Percentiles rank a stretch among this genome's conserved stretches.
These are phyloP conservation scores for Cyphomyrus discorhynchus DNA, from an alignment of 2,113 vertebrate genomes.

Conservation along the genomic window DNA sequence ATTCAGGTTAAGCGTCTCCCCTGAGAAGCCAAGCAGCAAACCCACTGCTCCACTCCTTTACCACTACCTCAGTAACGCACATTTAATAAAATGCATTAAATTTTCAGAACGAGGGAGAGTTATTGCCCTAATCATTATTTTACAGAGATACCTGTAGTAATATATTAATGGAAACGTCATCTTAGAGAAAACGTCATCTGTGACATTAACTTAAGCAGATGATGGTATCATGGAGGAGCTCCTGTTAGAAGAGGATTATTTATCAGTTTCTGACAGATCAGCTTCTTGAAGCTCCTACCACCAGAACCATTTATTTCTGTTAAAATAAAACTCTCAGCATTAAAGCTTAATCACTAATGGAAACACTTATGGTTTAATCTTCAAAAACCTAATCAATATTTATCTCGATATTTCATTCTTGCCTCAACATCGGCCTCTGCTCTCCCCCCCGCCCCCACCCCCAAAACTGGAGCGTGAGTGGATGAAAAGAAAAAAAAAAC, in stretches of 20 bases:
- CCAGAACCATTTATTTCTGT: conserved; percentile 4
- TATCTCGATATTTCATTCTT: conserved; percentile 2
- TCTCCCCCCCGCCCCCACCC: not conserved
- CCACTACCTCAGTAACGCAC: not conserved
- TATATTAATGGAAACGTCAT: not conserved
- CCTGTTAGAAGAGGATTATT: not conserved
- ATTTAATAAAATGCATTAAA: not conserved
- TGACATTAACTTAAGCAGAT: conserved; percentile 5
- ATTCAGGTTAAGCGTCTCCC: conserved; percentile 3
- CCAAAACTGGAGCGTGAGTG: not conserved
- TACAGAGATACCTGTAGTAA: not conserved
- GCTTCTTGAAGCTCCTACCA: not conserved
- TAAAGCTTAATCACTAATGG: conserved; percentile 9
- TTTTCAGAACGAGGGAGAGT: not conserved
- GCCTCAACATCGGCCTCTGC: not conserved
- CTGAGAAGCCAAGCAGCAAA: not conserved
- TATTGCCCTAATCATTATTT: not conserved
- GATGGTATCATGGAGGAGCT: not conserved
- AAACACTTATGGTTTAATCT: conserved; percentile 6
- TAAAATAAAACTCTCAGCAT: not conserved
- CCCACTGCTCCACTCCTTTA: not conserved
- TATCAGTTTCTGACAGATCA: conserved; percentile 3
- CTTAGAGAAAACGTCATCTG: not conserved
- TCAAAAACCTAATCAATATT: conserved; percentile 7
- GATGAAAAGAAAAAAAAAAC: not conserved